These are phyloP conservation scores for Matsumurasca onukii DNA, from an alignment of 1,140 invertebrate species.

Conservation along the genomic window DNA sequence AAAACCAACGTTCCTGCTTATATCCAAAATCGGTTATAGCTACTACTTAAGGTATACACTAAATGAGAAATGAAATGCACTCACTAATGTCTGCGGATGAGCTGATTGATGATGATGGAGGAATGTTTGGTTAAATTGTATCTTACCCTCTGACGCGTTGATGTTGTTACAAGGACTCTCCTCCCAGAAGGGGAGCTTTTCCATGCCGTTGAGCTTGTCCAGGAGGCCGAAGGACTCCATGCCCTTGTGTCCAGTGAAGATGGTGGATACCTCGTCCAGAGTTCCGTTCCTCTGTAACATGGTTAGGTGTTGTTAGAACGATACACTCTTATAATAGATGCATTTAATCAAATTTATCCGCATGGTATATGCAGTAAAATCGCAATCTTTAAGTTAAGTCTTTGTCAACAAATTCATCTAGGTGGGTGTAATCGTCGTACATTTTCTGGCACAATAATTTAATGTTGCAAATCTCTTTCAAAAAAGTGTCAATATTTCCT, in stretches of 20 bases:
- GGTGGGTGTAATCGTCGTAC: no score
- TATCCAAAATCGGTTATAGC: no score
- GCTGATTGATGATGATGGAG: no score
- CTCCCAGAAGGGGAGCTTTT: conserved; percentile 74
- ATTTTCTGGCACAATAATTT: no score
- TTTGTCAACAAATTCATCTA: background rate
- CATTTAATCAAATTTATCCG: background rate
- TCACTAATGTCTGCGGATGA: no score
- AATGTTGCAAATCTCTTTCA: no score
- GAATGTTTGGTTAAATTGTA: no score
- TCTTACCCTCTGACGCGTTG: conserved; percentile 75
- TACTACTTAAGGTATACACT: no score
- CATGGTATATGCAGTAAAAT: background rate
- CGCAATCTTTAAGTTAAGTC: background rate
- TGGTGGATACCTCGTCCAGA: conserved; percentile 71
- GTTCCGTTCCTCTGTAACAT: conserved; percentile 74
- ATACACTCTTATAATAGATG: background rate
- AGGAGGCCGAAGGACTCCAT: conserved; percentile 79
- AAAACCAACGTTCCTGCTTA: no score
- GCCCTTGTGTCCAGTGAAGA: conserved; percentile 71
- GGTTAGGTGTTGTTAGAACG: no score
- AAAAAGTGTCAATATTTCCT: no score
- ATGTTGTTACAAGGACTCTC: conserved; percentile 75
- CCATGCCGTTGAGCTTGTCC: conserved; percentile 72
- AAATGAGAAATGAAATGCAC: no score